Evolutionary conservation across 1,140 invertebrate genomes (phyloP), one percentile per base, ranked within the genome.

Genomic region (Zaprionus ornatus): DNA sequence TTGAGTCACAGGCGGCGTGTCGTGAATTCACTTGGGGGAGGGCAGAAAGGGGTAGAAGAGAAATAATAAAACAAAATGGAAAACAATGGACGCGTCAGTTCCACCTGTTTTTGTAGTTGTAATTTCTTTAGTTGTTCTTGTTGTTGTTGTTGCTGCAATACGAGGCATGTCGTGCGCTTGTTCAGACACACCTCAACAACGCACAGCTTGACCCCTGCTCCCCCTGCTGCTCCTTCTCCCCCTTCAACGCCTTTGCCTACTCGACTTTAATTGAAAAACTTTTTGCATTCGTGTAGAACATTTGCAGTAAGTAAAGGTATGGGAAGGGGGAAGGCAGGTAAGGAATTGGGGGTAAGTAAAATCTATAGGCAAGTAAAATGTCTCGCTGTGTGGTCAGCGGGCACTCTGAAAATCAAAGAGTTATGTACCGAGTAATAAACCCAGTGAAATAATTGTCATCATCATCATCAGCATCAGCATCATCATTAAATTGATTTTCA

Each of bases 201-300:
- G 37, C 27, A 32, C 19, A 15, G 15, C 52, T 12, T 25, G 5
- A 35, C 15, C 21, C 12, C 32, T n/a, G n/a, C 29, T 4, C 7
- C n/a, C 29, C 29, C 4, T n/a, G 32, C 29, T n/a, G n/a, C 17
- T 3, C 10, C 1, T 27, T 4, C 3, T n/a, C 23, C 2, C 10
- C n/a, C 29, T 15, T 54, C 64, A 4, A 17, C 64, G 10, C 9
- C 10, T 35, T 7, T 12, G 15, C 61, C 32, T 7, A 57, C n/a
- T 70, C 42, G 45, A 60, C 32, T 75, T 75, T 75, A 75, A 75
- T 75, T 75, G 67, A 75, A 75, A 75, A 71, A 75, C 60, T 75
- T 75, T 70, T 70, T 64, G 72, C 66, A 57, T 37, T 35, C 71
- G 29, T 68, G 56, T 35, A 68, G 40, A 67, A 32, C 21, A 25